These are phyloP conservation scores for Semicossyphus pulcher DNA, from an alignment of 2,113 vertebrate genomes.

Conservation along the genomic window DNA sequence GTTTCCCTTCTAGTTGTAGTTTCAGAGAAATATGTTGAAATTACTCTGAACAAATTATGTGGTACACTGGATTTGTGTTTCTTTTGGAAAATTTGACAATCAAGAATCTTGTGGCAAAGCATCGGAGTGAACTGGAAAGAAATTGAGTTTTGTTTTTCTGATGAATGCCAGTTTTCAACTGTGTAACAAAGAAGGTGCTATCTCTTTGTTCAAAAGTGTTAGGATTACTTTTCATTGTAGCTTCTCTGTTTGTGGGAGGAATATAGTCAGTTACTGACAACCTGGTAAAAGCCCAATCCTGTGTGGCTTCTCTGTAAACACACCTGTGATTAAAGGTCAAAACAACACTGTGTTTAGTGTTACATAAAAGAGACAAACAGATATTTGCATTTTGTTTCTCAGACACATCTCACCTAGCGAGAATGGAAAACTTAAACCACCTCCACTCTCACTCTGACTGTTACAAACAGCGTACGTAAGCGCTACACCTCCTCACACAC, in stretches of 20 bases:
- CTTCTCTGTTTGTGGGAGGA: background rate
- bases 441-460: constrained; percentile 74
- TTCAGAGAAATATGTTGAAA: background rate
- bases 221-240: background rate
- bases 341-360: constrained; percentile 21
- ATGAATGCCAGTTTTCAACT: background rate
- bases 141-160: background rate
- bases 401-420: constrained; percentile 50
- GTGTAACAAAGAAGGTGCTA: background rate
- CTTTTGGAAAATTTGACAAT: background rate
- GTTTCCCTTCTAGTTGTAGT: too few relatives aligned
- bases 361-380: constrained; percentile 55
- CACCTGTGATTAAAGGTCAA: constrained; percentile 41
- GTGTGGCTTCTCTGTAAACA: constrained; percentile 19
- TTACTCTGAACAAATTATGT: background rate
- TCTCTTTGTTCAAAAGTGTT: background rate
- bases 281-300: constrained; percentile 8
- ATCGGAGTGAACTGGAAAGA: background rate
- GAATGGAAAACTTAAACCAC: constrained; percentile 72
- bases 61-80: background rate
- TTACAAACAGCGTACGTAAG: constrained; percentile 38
- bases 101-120: background rate
- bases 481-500: constrained; percentile 40
- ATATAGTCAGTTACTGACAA: background rate
- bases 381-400: constrained; percentile 54